phyloP scores from a whole-genome alignment of 2,113 vertebrate species.

The Ctenomys sociabilis region DNA sequence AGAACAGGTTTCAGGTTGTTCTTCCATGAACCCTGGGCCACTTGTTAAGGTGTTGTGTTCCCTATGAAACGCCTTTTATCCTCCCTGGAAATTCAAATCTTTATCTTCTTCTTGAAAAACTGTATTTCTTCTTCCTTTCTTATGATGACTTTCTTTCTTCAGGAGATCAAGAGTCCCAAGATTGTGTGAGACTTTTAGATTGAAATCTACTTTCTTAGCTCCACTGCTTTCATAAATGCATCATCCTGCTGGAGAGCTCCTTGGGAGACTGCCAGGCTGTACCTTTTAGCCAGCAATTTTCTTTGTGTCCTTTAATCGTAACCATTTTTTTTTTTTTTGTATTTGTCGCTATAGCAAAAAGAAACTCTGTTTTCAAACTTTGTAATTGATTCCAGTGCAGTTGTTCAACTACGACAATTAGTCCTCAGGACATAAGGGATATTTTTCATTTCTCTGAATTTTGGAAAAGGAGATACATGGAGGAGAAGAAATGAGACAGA shows the following conservation, averaged over 20 bases:
- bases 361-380: not conserved
- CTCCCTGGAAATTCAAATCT: not conserved
- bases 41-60: not conserved
- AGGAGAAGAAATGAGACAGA: not conserved
- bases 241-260: no score
- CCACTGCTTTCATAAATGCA: not conserved
- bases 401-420: not conserved
- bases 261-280: not conserved
- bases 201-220: not conserved
- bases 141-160: not conserved
- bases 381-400: not conserved
- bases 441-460: not conserved
- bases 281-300: not conserved
- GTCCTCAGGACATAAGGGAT: not conserved
- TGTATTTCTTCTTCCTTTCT: not conserved
- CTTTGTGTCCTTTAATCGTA: not conserved
- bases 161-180: not conserved
- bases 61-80: not conserved
- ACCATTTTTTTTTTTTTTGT: not conserved
- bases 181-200: not conserved
- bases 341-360: not conserved
- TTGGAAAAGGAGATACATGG: not conserved
- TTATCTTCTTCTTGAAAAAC: fast-evolving
- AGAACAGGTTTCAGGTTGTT: not conserved
- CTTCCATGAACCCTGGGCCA: not conserved